Conservation (phyloP, 2,888 invertebrate species). For the Cantharis rustica region DNA sequence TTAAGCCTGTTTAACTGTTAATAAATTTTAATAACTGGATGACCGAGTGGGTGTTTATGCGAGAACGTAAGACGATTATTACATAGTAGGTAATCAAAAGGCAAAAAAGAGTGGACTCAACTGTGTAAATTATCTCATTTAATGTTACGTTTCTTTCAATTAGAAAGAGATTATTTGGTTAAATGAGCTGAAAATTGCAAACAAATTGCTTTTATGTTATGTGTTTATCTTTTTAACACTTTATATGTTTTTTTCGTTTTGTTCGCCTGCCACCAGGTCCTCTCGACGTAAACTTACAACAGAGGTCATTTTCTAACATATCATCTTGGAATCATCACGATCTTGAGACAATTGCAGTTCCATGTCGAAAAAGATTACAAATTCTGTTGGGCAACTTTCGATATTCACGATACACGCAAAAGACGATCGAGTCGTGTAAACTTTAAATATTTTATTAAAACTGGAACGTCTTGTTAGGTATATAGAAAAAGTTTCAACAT, state of each 20-base stretch:
- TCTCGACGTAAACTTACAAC: background rate
- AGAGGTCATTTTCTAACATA: slow-evolving; percentile 5
- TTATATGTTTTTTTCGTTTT: background rate
- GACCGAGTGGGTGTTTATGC: slow-evolving; percentile 19
- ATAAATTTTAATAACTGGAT: slow-evolving; percentile 14
- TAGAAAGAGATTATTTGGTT: slow-evolving; percentile 25
- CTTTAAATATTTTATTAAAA: slow-evolving; percentile 5
- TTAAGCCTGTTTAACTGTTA: slow-evolving; percentile 21
- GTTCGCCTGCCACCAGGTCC: background rate
- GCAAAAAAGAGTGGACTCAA: background rate
- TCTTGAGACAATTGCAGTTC: slow-evolving; percentile 13
- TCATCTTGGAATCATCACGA: slow-evolving; percentile 10
- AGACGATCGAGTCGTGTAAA: slow-evolving; percentile 13
- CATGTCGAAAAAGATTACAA: slow-evolving; percentile 17
- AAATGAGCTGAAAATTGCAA: slow-evolving; percentile 20
- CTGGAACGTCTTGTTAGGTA: slow-evolving; percentile 6
- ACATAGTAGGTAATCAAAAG: background rate
- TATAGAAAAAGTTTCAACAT: background rate
- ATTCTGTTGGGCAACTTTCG: slow-evolving; percentile 23
- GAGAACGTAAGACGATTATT: slow-evolving; percentile 22
- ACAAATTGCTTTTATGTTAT: slow-evolving; percentile 6
- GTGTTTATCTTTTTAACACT: slow-evolving; percentile 8
- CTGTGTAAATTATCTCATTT: slow-evolving; percentile 32
- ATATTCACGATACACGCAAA: slow-evolving; percentile 23
- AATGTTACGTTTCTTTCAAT: slow-evolving; percentile 34